Conservation (phyloP, 2,113 vertebrate genomes). For the Tragulus kanchil region DNA sequence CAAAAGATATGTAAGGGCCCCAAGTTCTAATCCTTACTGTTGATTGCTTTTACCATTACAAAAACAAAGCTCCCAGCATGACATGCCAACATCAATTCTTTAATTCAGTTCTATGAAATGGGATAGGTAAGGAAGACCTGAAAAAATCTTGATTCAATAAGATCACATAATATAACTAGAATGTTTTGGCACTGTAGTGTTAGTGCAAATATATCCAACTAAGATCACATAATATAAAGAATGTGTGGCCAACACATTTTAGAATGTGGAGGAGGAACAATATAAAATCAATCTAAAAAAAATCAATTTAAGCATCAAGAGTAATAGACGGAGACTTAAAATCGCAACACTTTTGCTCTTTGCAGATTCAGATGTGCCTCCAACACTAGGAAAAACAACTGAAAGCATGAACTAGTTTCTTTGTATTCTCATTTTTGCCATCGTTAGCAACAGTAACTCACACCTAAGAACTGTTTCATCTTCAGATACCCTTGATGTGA, state of each 20-base stretch:
- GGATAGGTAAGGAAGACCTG: neutral
- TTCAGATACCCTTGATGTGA: neutral
- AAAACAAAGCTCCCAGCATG: neutral
- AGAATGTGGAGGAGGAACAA: neutral
- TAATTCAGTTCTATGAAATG: neutral
- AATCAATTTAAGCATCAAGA: no score
- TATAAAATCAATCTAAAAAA: neutral
- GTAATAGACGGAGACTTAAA: neutral
- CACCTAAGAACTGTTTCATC: neutral
- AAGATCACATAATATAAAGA: neutral
- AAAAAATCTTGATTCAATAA: slow-evolving; percentile 15
- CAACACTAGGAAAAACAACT: neutral
- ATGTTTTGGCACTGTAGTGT: neutral
- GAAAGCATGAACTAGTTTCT: neutral
- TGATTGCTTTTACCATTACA: neutral
- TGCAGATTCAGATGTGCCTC: neutral
- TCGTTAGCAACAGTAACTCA: neutral
- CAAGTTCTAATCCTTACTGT: slow-evolving; percentile 49
- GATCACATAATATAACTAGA: no score
- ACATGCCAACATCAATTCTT: neutral
- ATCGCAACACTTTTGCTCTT: neutral
- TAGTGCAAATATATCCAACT: slow-evolving; percentile 8
- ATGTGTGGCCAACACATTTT: neutral
- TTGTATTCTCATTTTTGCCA: neutral
- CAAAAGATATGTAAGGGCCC: neutral